phyloP scores from a whole-genome alignment of 2,797 vertebrate genomes.

The Myripristis murdjan region DNA sequence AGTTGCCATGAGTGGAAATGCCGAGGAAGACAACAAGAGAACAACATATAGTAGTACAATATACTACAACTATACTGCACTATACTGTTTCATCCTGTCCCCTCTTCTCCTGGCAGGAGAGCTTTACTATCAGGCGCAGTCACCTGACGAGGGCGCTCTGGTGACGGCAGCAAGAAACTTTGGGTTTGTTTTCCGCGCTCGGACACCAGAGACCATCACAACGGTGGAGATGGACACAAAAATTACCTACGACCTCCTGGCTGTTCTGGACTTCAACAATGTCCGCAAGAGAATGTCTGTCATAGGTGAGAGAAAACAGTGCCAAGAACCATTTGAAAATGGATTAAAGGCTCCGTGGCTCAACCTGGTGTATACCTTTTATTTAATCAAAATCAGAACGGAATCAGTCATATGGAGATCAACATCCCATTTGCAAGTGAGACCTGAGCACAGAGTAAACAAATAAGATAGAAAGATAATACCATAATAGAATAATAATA shows the following conservation, averaged over 20 bases:
- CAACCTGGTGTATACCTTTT: too few relatives aligned
- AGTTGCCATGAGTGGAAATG: too few relatives aligned
- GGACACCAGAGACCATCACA: conserved; percentile 90
- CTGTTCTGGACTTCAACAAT: conserved; percentile 95
- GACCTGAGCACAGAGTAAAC: too few relatives aligned
- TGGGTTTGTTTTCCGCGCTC: conserved; percentile 92
- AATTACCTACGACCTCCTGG: conserved; percentile 89
- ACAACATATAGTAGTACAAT: too few relatives aligned
- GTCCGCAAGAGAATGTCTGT: conserved; percentile 97
- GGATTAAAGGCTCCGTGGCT: too few relatives aligned
- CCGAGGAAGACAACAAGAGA: too few relatives aligned
- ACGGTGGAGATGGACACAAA: conserved; percentile 90
- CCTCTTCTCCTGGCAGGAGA: conserved; percentile 79
- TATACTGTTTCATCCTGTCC: background rate
- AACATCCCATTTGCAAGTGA: too few relatives aligned
- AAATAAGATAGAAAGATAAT: too few relatives aligned
- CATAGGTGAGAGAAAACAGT: conserved; percentile 85
- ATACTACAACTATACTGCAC: too few relatives aligned
- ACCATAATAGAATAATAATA: too few relatives aligned
- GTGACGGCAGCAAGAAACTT: conserved; percentile 96
- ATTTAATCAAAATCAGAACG: too few relatives aligned
- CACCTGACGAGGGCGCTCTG: conserved; percentile 95
- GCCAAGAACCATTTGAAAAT: rapidly evolving
- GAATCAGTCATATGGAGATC: too few relatives aligned
- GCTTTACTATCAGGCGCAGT: conserved; percentile 95